Conservation (phyloP, 2,797 vertebrate species). For the Urocyon cinereoargenteus region DNA sequence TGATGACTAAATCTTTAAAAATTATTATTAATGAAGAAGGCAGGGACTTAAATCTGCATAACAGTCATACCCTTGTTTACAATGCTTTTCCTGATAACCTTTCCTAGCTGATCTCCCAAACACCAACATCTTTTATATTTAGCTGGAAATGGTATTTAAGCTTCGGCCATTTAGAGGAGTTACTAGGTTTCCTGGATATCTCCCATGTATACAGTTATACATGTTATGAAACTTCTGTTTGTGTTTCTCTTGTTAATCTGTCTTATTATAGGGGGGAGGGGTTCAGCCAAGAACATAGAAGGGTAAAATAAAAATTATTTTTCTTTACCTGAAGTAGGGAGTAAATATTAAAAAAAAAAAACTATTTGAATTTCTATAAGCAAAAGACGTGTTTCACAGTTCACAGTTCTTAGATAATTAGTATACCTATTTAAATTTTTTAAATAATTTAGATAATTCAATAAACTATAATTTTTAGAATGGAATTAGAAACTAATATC, state of each 20-base stretch:
- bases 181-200: not conserved
- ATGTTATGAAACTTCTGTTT: not conserved
- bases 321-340: not conserved
- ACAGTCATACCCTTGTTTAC: not conserved
- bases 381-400: not conserved
- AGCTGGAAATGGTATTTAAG: not conserved
- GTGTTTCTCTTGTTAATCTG: not conserved
- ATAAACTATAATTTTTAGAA: not conserved
- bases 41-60: not conserved
- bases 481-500: not conserved
- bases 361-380: not conserved
- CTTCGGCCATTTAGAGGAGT: not conserved
- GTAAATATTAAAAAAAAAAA: conserved; percentile 1
- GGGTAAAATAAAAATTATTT: not conserved
- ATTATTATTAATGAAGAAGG: not conserved
- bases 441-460: conserved; percentile 25
- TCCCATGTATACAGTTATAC: not conserved
- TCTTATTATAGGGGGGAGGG: not conserved
- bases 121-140: not conserved
- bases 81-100: not conserved
- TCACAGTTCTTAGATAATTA: conserved; percentile 47
- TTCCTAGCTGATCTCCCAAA: not conserved
- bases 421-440: conserved; percentile 31
- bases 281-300: not conserved
- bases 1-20: not conserved